These are phyloP conservation scores for Caenorhabditis afra DNA, from an alignment of 2,888 invertebrate species.

Conservation along the genomic window DNA sequence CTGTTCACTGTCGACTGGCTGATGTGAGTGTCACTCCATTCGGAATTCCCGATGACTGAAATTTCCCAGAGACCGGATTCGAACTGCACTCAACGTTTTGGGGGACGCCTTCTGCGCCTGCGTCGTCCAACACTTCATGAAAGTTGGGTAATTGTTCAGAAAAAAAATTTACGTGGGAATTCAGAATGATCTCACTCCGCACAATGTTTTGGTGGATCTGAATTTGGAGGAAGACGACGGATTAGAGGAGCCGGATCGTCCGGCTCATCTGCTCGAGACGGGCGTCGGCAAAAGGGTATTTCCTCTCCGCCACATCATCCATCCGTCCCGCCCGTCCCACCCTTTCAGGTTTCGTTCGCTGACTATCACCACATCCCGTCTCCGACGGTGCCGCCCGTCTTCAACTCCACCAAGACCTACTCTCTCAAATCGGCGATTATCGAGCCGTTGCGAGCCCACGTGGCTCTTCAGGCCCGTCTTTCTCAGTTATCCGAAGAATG, in stretches of 20 bases:
- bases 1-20: conserved; percentile 82
- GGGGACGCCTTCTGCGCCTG: conserved; percentile 83
- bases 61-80: conserved; percentile 82
- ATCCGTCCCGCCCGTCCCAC: not conserved
- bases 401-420: conserved; percentile 55
- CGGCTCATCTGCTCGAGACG: conserved; percentile 12
- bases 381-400: conserved; percentile 33
- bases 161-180: not conserved
- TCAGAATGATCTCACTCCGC: conserved; percentile 33
- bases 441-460: conserved; percentile 51
- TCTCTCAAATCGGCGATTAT: conserved; percentile 57
- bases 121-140: conserved; percentile 82
- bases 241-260: conserved; percentile 30
- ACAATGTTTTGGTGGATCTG: conserved; percentile 29
- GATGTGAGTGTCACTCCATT: conserved; percentile 80
- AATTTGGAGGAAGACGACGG: conserved; percentile 3
- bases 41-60: not conserved
- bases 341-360: conserved; percentile 51
- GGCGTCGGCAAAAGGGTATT: not conserved
- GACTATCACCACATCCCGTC: conserved; percentile 51
- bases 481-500: conserved; percentile 52
- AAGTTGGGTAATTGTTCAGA: conserved; percentile 71
- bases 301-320: not conserved
- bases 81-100: conserved; percentile 83
- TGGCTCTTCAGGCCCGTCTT: conserved; percentile 46